Base-by-base conservation (phyloP, 2,113 vertebrate genomes). In the Chauna torquata region DNA sequence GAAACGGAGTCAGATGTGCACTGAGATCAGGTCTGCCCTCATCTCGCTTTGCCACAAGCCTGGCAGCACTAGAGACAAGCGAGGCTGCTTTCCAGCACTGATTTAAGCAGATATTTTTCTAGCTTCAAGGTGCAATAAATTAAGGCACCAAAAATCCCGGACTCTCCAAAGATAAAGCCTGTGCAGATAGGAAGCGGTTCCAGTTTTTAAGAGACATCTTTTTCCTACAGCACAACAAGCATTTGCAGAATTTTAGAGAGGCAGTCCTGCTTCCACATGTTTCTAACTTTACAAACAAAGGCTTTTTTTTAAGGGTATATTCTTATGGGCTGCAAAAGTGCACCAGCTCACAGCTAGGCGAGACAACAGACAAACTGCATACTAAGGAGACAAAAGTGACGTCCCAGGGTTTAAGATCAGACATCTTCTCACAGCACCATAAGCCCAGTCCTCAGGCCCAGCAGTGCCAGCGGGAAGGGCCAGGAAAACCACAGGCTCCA, bases 71-170 rank as follows among this genome's bases (percentile, higher is more conserved):
- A 28, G 32, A 32, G 17, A 61, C 17, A 12, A 36, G 12, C 13
- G 0, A 76, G 38, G 23, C 61, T 13, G 19, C 24, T 45, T 9
- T 20, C 82, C 81, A 90, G 88, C 23, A 1, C 50, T 14, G 55
- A 38, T 11, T 50, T 16, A 28, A 82, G 34, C 40, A 78, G 44
- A 18, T 16, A 15, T 28, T 49, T 81, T 71, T 62, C 47, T n/a
- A 82, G n/a, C 52, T 66, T 71, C 64, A 78, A 82, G 92, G 86
- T 94, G 92, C 94, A 68, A 42, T 65, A 82, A 68, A 44, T 57
- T 64, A 97, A 95, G 94, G 95, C 96, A 91, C 80, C 80, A 17
- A 84, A 82, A 57, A 66, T 55, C 47, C 80, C 81, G 10, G 82
- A 62, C n/a, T 61, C 47, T 45, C 66, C 80, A 36, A 12, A n/a